Evolutionary conservation across 1,140 invertebrate species (phyloP), one percentile per base, ranked within the genome.

Genomic region (Vollenhovia emeryi): DNA sequence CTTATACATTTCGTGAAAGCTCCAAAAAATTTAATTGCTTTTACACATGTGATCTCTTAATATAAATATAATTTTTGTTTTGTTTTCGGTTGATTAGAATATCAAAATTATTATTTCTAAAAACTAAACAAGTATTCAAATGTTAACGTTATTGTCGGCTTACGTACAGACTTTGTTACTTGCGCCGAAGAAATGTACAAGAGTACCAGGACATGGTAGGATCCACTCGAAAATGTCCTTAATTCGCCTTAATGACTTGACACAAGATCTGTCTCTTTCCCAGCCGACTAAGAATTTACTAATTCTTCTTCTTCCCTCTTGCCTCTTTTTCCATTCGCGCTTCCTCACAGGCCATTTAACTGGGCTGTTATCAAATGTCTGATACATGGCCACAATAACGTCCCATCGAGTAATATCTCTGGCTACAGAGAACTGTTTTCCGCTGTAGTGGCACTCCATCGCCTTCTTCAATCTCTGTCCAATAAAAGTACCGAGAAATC

Each of bases 221-320:
- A 48, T 50, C 45, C 36, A 24, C 52, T 36, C 21, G 13, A 15
- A 11, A n/a, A 60, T 18, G 24, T 27, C 50, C 43, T 74, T 74
- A 73, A 88, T 88, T 85, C 55, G n/a, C 71, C 33, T 76, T 84
- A 87, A 87, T 87, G 43, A 78, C 40, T 78, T 57, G 84, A 73
- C 66, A 50, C 60, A 36, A 52, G 33, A 57, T 55, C 43, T 24
- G 45, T 68, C 78, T 74, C 43, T 73, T 74, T 82, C 45, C 7
- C 7, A 13, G 24, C 18, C 21, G 36, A 75, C 33, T 27, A n/a
- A n/a, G 21, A 30, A 62, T n/a, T 50, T 43, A 27, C 27, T 4
- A 75, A 66, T 11, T 52, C 45, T n/a, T 59, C 43, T 43, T 76
- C 24, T 66, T 27, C 30, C 9, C 27, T 40, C 5, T 62, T n/a